A percentile compares a stretch with the other conserved stretches of the same genome.
These are phyloP conservation scores for Ianthella basta DNA, from an alignment of 37 sponge, comb jelly and placozoan genomes.

Conservation along the genomic window DNA sequence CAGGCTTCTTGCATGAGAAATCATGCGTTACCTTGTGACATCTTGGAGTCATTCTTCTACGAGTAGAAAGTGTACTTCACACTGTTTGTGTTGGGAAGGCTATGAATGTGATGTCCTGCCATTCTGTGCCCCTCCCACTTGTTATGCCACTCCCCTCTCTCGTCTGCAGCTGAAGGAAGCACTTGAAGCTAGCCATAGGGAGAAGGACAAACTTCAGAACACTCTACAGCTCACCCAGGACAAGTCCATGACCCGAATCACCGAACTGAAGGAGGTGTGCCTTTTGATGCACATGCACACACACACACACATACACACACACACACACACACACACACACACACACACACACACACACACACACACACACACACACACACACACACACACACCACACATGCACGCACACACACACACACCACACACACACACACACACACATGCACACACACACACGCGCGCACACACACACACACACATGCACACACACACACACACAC, in stretches of 20 bases:
- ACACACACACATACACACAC: not conserved
- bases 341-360: not conserved
- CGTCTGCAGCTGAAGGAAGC: constrained; percentile 56
- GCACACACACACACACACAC: no score
- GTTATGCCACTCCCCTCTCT: not conserved
- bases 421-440: no score
- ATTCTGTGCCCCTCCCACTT: no score
- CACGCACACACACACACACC: not conserved
- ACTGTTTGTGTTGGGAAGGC: no score
- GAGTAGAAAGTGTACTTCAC: no score
- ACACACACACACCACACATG: not conserved
- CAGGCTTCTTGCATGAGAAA: no score
- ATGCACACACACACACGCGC: no score
- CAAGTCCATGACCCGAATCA: constrained; percentile 38
- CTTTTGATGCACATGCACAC: not conserved
- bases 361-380: not conserved
- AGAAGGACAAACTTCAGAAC: constrained; percentile 40
- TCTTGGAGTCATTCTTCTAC: no score
- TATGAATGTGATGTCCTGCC: no score
- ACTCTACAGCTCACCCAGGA: constrained; percentile 42
- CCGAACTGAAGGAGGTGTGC: constrained; percentile 72
- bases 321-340: not conserved
- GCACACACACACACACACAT: no score
- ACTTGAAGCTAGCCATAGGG: constrained; percentile 40
- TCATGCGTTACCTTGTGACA: no score